Evolutionary conservation across 1,140 invertebrate genomes (phyloP).

Genomic region (Bombus confusus): DNA sequence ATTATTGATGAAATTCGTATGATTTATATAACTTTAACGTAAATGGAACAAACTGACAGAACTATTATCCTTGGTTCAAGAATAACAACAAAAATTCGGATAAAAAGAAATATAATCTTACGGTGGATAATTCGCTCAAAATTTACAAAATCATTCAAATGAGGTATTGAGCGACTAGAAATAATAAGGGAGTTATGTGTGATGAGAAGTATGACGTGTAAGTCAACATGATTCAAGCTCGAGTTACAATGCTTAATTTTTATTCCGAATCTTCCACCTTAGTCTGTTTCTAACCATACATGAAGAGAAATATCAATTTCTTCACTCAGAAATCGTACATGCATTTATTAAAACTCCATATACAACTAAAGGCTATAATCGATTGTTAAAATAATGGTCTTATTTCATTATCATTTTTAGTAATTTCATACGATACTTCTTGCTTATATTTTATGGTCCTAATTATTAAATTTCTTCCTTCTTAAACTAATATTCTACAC

Average conservation of each 20-base stretch:
- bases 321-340: not conserved
- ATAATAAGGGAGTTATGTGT: slow-evolving; percentile 49
- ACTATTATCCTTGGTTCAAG: not conserved
- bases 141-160: slow-evolving; percentile 36
- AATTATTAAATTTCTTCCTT: not conserved
- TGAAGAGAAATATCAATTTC: slow-evolving; percentile 3
- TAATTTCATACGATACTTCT: no score
- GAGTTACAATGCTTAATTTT: slow-evolving; percentile 16
- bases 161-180: slow-evolving; percentile 62
- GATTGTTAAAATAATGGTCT: not conserved
- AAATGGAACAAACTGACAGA: not conserved
- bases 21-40: not conserved
- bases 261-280: slow-evolving; percentile 28
- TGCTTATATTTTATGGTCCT: no score
- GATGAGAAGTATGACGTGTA: slow-evolving; percentile 51
- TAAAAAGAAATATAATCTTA: slow-evolving; percentile 52
- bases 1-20: not conserved
- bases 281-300: not conserved
- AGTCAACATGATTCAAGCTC: slow-evolving; percentile 19
- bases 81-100: slow-evolving; percentile 30
- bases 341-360: not conserved
- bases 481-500: not conserved
- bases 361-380: not conserved
- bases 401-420: not conserved
- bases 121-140: slow-evolving; percentile 48